A percentile compares a stretch with the other conserved stretches of the same genome.
phyloP scores from a whole-genome alignment of 2,888 invertebrate species.

The Sinotaia quadrata region DNA sequence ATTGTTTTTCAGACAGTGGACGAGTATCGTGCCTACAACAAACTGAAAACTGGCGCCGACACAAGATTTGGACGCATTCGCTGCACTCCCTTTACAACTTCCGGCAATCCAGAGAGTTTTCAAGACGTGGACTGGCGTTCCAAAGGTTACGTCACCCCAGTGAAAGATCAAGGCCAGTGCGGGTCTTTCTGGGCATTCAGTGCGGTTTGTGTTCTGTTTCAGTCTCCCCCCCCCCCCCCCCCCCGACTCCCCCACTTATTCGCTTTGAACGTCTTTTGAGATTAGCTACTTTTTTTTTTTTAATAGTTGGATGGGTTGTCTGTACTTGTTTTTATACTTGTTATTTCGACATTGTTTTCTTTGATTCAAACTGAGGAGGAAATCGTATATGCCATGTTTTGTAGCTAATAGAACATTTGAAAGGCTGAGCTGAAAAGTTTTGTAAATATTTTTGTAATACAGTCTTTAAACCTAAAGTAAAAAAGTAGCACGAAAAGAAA shows the following conservation, averaged over 20 bases:
- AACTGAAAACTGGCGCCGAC: neutral
- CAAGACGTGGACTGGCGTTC: constrained; percentile 85
- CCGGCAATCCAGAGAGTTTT: neutral
- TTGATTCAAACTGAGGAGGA: no score
- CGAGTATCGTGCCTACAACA: constrained; percentile 1
- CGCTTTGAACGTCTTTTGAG: no score
- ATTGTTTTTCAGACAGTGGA: constrained; percentile 4
- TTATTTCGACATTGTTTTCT: no score
- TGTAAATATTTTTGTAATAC: no score
- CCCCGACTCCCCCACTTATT: neutral
- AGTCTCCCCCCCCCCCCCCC: neutral
- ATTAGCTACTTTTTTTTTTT: no score
- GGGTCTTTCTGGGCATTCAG: constrained; percentile 91
- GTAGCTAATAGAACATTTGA: no score
- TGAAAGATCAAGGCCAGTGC: constrained; percentile 75
- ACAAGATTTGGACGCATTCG: neutral
- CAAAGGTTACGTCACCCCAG: constrained; percentile 86
- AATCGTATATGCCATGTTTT: no score
- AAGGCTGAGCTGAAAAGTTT: no score
- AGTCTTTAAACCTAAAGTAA: no score
- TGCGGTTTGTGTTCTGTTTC: neutral
- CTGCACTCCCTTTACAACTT: constrained; percentile 4
- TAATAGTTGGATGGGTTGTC: no score
- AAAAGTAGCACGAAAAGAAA: no score
- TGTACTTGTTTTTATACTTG: no score